Evolutionary conservation across 2,797 vertebrate species (phyloP), one percentile per base, ranked within the genome.

Genomic region (Myripristis jacobus): DNA sequence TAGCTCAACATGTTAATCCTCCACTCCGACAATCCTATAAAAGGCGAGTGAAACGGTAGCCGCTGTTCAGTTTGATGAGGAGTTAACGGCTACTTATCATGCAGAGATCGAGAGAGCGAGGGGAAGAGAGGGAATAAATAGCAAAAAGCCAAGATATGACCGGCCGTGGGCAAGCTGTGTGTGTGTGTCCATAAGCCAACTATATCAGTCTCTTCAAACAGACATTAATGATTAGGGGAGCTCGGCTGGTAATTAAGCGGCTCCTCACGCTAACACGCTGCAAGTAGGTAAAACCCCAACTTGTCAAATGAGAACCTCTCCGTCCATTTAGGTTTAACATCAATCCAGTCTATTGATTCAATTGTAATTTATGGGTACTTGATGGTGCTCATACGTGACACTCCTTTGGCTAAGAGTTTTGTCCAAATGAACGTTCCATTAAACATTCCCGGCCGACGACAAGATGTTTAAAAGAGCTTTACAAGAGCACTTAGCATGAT

Each of bases 61-160:
- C 50, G 22, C 44, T 44, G 1, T 44, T 60, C 22, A 24, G 13
- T 29, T 54, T 61, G 36, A 64, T 52, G 36, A 5, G 19, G 38
- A 34, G 65, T 59, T 24, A 64, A 64, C 36, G 50, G 22, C 12
- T 52, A 19, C 29, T 60, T 16, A 34, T 29, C 51, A 41, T 47
- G 19, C 18, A 25, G 44, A 66, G 22, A 66, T 61, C 31, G 25
- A 72, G 44, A 48, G 44, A 58, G 44, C 54, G 27, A 67, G 0
- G 6, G 27, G 57, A 21, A 27, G 16, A 3, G 7, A 62, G 36
- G 25, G 51, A 43, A 34, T 18, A 24, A 64, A 13, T 10, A n/a
- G 44, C 31, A 64, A 18, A 58, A 56, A 18, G 19, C 22, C 21
- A 46, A 0, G 0, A n/a, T 41, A 27, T 38, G 47, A 6, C 18